Base-by-base conservation (phyloP, 2,797 vertebrate species). In the Tangara arthus region DNA sequence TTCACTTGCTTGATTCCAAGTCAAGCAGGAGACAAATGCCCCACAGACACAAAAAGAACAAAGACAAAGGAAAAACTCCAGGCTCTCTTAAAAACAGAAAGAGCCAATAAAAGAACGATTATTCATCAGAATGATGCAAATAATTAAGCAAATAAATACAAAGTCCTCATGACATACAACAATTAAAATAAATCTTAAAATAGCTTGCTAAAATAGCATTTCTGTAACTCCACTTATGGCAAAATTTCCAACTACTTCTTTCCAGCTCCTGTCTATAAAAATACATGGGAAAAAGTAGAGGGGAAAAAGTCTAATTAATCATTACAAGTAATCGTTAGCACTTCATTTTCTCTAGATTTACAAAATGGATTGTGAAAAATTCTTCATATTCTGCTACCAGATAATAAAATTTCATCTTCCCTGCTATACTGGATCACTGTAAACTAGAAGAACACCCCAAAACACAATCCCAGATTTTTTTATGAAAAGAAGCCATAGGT, bases 131-230 rank as follows among this genome's bases (percentile, higher is more conserved):
- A 84, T 66, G 2, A 91, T 65, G 59, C 22, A 88, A 93, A 56
- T 72, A 91, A 88, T 89, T 69, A 91, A 93, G 23, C 15, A 87
- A 85, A 82, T 63, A 93, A 93, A 95, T 89, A 84, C 19, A 79
- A 93, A 84, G 27, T 5, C 34, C 16, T 69, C 28, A 26, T 32
- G 55, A 81, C 32, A 78, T 13, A 52, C 4, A 88, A 78, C 17
- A 83, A 66, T 69, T 78, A 90, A 91, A 91, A 91, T 47, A 78
- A 9, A 69, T 28, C 66, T 91, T 73, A 89, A 93, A 96, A 94
- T 80, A 94, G 46, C 39, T 59, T 87, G 57, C 24, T 55, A 93
- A 91, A 90, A 79, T 60, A 23, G 26, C 32, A 52, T 91, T 91
- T 94, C 86, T 86, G 24, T 72, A 79, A 70, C 52, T 75, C n/a